phyloP scores from a whole-genome alignment of 2,888 invertebrate species.

The Luperina nickerlii region DNA sequence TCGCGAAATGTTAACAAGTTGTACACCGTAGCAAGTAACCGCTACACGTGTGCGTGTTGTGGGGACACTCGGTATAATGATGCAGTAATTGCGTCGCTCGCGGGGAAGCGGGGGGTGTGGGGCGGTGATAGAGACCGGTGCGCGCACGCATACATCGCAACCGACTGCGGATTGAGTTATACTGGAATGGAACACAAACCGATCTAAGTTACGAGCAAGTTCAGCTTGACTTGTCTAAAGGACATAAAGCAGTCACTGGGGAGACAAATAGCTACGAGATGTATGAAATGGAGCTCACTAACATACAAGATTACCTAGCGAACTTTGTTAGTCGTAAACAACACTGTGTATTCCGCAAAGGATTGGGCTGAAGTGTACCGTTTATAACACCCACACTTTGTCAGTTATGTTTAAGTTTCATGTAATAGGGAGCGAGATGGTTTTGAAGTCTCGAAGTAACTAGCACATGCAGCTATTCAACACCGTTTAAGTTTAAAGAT shows the following conservation, averaged over 20 bases:
- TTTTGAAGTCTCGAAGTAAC: not conserved
- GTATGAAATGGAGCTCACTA: not conserved
- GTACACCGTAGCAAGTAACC: not conserved
- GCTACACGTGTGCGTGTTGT: conserved; percentile 23
- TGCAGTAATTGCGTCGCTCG: conserved; percentile 53
- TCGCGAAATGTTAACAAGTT: conserved; percentile 35
- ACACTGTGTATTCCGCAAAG: not conserved
- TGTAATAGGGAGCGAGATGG: not conserved
- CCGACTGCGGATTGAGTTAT: conserved; percentile 19
- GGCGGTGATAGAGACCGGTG: conserved; percentile 43
- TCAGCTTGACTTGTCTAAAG: not conserved
- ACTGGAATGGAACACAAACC: conserved; percentile 2
- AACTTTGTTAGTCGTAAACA: not conserved
- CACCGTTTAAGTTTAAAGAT: not conserved
- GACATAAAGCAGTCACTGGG: conserved; percentile 19
- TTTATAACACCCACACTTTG: not conserved
- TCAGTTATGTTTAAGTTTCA: not conserved
- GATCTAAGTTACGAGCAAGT: conserved; percentile 32
- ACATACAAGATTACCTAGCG: not conserved
- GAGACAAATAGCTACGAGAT: conserved; percentile 35
- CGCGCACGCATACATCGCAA: conserved; percentile 36
- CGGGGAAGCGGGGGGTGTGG: not conserved
- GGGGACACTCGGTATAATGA: conserved; percentile 44
- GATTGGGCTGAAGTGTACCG: not conserved
- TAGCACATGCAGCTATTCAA: not conserved